A percentile compares a stretch with the other conserved stretches of the same genome.
These are phyloP conservation scores for Gobionotothen gibberifrons DNA, from an alignment of 2,797 vertebrate species.

Conservation along the genomic window DNA sequence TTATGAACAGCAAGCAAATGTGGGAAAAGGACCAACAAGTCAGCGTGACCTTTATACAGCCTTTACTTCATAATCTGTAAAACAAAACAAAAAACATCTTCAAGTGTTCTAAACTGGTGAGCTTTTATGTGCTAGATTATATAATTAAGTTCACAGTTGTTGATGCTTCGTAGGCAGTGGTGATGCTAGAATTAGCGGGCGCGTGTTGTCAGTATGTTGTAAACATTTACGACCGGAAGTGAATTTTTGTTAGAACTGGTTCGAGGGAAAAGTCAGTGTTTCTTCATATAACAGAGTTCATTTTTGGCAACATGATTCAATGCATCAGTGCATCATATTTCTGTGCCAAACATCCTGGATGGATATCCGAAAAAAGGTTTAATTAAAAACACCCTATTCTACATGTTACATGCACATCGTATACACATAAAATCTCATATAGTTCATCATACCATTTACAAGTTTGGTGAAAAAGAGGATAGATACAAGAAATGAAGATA, in stretches of 20 bases:
- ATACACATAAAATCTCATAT: constrained; percentile 81
- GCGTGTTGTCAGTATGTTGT: constrained; percentile 79
- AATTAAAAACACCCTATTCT: constrained; percentile 81
- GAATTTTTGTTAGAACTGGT: constrained; percentile 65
- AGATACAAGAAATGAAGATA: constrained; percentile 72
- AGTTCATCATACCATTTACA: constrained; percentile 77
- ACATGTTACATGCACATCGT: constrained; percentile 82
- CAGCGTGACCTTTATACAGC: constrained; percentile 54
- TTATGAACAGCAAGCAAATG: constrained; percentile 74
- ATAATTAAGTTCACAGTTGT: constrained; percentile 61
- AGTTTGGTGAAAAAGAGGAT: constrained; percentile 72
- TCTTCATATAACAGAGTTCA: constrained; percentile 44
- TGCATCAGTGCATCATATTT: constrained; percentile 55
- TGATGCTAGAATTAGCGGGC: constrained; percentile 62
- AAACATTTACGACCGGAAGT: constrained; percentile 85
- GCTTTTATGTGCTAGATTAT: constrained; percentile 32
- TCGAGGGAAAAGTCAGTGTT: constrained; percentile 60
- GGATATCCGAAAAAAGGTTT: constrained; percentile 36
- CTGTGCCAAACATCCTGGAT: constrained; percentile 67
- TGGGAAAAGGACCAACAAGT: constrained; percentile 50
- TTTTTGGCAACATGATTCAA: constrained; percentile 66
- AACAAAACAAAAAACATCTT: constrained; percentile 27
- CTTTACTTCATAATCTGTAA: constrained; percentile 31
- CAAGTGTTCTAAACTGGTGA: constrained; percentile 26
- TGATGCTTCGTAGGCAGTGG: constrained; percentile 69